phyloP scores from a whole-genome alignment of 2,113 vertebrate genomes.

The Cricetomys ansorgei region DNA sequence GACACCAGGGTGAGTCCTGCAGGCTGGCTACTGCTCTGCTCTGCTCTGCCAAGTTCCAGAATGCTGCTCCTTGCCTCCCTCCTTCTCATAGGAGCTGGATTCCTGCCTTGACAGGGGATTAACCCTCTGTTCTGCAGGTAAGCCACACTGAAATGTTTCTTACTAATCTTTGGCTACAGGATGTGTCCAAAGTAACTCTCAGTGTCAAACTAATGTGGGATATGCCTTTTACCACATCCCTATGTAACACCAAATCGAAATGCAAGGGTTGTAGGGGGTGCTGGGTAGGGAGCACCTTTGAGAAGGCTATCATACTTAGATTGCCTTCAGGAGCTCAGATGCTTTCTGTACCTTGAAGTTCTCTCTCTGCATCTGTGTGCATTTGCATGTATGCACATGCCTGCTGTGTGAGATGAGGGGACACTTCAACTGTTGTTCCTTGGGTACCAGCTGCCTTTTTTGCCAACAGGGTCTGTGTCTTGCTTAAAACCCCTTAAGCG shows the following conservation, averaged over 20 bases:
- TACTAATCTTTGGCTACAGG: background rate
- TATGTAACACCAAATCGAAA: background rate
- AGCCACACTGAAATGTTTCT: background rate
- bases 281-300: background rate
- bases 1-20: background rate
- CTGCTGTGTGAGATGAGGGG: background rate
- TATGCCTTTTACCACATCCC: background rate
- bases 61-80: background rate
- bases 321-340: no score
- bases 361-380: background rate
- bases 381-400: background rate
- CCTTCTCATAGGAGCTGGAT: background rate
- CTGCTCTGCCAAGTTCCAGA: background rate
- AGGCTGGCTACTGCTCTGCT: background rate
- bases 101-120: background rate
- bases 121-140: background rate
- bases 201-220: background rate
- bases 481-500: background rate
- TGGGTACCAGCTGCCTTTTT: background rate
- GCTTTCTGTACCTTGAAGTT: background rate
- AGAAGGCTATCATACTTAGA: rapidly evolving
- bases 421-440: background rate
- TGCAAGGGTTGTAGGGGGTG: background rate
- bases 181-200: background rate
- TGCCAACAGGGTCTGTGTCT: background rate